Conservation (phyloP, 2,888 invertebrate genomes). For the Unio pictorum region DNA sequence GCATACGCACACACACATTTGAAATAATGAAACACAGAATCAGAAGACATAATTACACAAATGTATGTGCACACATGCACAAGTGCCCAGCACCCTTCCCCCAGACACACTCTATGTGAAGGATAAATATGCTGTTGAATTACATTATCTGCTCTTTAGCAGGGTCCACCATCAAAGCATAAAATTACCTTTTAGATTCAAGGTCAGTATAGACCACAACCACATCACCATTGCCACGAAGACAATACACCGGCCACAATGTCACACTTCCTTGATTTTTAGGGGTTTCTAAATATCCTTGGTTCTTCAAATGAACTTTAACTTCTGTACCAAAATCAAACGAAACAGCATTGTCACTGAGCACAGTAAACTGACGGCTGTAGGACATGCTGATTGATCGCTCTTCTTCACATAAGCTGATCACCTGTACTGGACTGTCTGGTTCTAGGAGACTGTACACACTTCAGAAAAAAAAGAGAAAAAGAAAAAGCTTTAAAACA, state of each 20-base stretch:
- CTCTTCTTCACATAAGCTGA: slow-evolving; percentile 42
- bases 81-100: too few species aligned
- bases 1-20: too few species aligned
- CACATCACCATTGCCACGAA: slow-evolving; percentile 89
- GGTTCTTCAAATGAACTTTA: slow-evolving; percentile 35
- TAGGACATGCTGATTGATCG: slow-evolving; percentile 37
- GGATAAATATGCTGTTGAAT: too few species aligned
- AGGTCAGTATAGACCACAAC: slow-evolving; percentile 47
- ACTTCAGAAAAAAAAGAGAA: slow-evolving; percentile 47
- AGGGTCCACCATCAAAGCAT: not conserved
- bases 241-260: slow-evolving; percentile 83
- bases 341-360: slow-evolving; percentile 90
- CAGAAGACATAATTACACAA: too few species aligned
- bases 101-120: too few species aligned
- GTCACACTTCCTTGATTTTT: slow-evolving; percentile 16
- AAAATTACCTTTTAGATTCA: slow-evolving; percentile 25
- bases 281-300: slow-evolving; percentile 1
- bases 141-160: too few species aligned
- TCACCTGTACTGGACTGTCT: slow-evolving; percentile 57
- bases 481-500: not conserved
- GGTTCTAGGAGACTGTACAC: slow-evolving; percentile 67
- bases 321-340: slow-evolving; percentile 84
- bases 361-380: slow-evolving; percentile 71
- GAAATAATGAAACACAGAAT: too few species aligned
- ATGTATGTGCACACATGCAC: too few species aligned